Evolutionary conservation across 2,113 vertebrate genomes (phyloP), one percentile per base, ranked within the genome.

Genomic region (Ornithorhynchus anatinus): DNA sequence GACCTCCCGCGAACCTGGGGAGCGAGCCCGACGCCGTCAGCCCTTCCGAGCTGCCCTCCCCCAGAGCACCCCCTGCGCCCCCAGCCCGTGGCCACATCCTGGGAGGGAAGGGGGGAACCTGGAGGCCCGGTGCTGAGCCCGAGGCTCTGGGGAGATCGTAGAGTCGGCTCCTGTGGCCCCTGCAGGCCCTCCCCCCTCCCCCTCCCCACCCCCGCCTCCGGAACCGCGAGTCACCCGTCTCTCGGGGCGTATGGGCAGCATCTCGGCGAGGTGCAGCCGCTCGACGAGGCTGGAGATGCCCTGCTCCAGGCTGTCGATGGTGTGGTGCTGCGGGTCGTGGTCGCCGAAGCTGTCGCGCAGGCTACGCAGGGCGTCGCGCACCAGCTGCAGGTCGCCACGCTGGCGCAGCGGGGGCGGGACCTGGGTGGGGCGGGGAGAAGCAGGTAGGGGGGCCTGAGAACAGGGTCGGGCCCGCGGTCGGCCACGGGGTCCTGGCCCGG

Each of bases 271-370:
- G 5, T 94, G 94, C 68, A 99, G 87, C 57, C 97, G 92, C 78
- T 99, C 98, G 72, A 98, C 96, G 53, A 99, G 93, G 57, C 96
- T 98, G 29, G 94, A 84, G 45, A 99, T 95, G 40, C 97, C 97
- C 90, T 99, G 98, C 89, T 99, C 98, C 88, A 99, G 80, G 69
- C 96, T 99, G 93, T 99, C 98, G 19, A 99, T 95, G 11, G 97
- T 99, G 81, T 99, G 98, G 67, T 99, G 98, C 85, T 99, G 97
- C 0, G 97, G 97, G 64, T 98, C 97, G 0, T 99, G 97, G 20
- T 95, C 96, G 3, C 96, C 93, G 84, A 99, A 97, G 79, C 94
- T 96, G 85, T 95, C 96, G 81, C 97, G 95, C 75, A 99, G 88
- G 86, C 98, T 99, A 32, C 95, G 93, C 0, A 99, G 92, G 8